Evolutionary conservation across 2,888 invertebrate species (phyloP).

Genomic region (Paralinhomoeus sp.): DNA sequence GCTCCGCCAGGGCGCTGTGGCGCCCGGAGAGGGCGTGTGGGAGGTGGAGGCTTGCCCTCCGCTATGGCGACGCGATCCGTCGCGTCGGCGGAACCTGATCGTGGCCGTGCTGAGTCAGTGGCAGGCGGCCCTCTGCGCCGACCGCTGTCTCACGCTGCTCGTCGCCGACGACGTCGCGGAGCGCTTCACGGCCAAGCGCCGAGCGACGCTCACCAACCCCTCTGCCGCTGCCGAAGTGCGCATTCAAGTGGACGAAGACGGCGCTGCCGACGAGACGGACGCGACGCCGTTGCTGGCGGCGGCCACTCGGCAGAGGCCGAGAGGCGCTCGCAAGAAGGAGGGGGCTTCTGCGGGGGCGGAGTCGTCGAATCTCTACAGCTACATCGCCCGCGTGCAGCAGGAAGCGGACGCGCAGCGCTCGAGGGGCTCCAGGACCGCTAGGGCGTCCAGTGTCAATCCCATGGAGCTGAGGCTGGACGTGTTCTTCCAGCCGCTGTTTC

Average conservation of each 20-base stretch:
- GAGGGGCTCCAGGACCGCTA: not conserved
- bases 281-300: too few relatives aligned
- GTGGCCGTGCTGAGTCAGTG: conserved; percentile 14
- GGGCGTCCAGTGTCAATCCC: not conserved
- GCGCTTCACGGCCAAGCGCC: not conserved
- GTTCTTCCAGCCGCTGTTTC: not conserved
- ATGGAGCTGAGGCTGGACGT: not conserved
- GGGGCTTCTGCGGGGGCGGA: too few relatives aligned
- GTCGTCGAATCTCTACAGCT: too few relatives aligned
- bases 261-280: too few relatives aligned
- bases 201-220: not conserved
- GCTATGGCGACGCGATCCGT: too few relatives aligned
- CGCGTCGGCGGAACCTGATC: too few relatives aligned
- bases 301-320: too few relatives aligned
- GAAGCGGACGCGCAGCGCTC: not conserved
- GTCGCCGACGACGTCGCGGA: not conserved
- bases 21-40: not conserved
- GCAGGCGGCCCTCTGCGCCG: conserved; percentile 17
- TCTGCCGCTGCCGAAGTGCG: not conserved
- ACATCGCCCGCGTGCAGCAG: not conserved
- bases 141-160: conserved; percentile 10
- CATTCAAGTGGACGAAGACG: not conserved
- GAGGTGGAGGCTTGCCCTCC: too few relatives aligned
- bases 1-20: not conserved
- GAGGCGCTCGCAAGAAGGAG: too few relatives aligned